Conservation (phyloP, 2,888 invertebrate genomes). For the Autographa pulchrina region DNA sequence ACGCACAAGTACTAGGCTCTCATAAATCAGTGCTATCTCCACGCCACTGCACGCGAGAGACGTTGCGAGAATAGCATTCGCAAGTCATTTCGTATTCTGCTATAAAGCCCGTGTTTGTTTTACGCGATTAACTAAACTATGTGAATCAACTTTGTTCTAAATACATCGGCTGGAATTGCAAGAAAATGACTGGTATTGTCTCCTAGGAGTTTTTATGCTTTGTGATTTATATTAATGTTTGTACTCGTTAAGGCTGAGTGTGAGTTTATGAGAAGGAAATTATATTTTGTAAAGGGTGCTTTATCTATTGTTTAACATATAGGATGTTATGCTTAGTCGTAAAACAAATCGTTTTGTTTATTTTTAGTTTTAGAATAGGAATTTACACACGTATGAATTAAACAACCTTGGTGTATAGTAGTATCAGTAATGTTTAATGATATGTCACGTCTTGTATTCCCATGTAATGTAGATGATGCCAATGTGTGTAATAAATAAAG, state of each 20-base stretch:
- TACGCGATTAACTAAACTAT: conserved; percentile 2
- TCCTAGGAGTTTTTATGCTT: neutral
- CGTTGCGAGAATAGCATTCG: conserved; percentile 3
- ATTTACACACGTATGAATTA: too few species aligned
- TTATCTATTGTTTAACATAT: too few species aligned
- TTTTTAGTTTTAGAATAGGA: too few species aligned
- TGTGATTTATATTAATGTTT: neutral
- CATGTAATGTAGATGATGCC: too few species aligned
- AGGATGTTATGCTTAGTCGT: too few species aligned
- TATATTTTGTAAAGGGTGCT: neutral
- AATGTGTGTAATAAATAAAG: too few species aligned
- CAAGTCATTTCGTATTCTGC: conserved; percentile 9
- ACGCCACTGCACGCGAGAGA: conserved; percentile 7
- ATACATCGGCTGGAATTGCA: conserved; percentile 4
- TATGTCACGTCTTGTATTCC: too few species aligned
- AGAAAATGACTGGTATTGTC: neutral
- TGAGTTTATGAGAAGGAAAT: neutral
- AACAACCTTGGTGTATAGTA: too few species aligned
- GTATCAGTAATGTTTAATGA: too few species aligned
- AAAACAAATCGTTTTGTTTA: too few species aligned
- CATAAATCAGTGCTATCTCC: conserved; percentile 18
- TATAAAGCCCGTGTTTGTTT: conserved; percentile 3
- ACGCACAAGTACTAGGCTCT: conserved; percentile 8
- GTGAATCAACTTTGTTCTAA: neutral
- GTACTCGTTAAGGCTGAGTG: neutral